Base-by-base conservation (phyloP, 2,113 vertebrate genomes). In the Butastur rufipennis region DNA sequence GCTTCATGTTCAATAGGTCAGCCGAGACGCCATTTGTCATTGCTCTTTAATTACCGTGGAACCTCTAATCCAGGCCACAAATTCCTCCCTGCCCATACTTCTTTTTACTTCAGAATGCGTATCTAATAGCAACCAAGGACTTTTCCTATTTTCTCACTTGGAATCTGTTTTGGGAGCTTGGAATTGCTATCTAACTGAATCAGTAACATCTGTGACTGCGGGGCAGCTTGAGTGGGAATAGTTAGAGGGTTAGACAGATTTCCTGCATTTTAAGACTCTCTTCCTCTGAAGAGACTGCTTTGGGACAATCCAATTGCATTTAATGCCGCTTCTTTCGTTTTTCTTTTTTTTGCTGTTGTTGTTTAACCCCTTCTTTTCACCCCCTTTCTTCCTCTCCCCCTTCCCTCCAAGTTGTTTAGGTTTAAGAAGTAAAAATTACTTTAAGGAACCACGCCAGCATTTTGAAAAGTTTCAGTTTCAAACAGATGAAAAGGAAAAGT, bases 151-250 rank as follows among this genome's bases (percentile, higher is more conserved):
- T 98, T 98, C 97, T 98, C 98, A 97, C 98, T 98, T 97, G 97
- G 98, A 98, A 97, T 98, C 98, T 97, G 97, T 97, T 98, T 98
- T 97, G 97, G 97, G 97, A 98, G 95, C 95, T 97, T 97, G 98
- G 97, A 98, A 97, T 98, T 98, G 94, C 97, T 98, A 97, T 98
- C 98, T 98, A 92, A 96, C 97, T 97, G 98, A 98, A 98, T 98
- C 97, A 52, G 95, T 97, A 98, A 98, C 98, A 99, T 99, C 98
- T 99, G 98, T 98, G 98, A 97, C 92, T 98, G 80, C 78, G 9
- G 98, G 96, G 96, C 94, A 96, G 96, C 62, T 94, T 61, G 94
- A 97, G 95, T 93, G 96, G 93, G 97, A 97, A 97, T 90, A 93
- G 95, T 93, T 91, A 98, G 96, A 81, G 94, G 87, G 95, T 97